A percentile compares a stretch with the other conserved stretches of the same genome.
These are phyloP conservation scores for Psittacara wagleri DNA, from an alignment of 2,113 vertebrate species.

Conservation along the genomic window DNA sequence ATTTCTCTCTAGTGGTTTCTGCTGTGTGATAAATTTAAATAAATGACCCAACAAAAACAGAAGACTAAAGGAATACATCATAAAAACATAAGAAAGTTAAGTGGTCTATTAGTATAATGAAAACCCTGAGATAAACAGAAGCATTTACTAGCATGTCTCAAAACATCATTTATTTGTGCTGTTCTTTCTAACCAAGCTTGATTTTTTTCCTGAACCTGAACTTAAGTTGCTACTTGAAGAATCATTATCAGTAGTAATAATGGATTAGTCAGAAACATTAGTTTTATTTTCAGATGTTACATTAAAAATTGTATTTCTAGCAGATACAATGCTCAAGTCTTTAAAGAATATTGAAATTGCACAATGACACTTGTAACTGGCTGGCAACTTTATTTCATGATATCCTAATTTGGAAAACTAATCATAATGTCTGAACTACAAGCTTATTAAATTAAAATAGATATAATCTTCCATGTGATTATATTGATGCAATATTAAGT, in stretches of 20 bases:
- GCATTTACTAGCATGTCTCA: background rate
- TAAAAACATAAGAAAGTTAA: background rate
- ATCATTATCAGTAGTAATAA: constrained; percentile 1
- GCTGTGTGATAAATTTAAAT: constrained; percentile 7
- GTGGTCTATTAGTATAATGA: background rate
- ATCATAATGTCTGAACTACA: constrained; percentile 3
- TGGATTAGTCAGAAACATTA: background rate
- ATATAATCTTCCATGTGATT: background rate
- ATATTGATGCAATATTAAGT: background rate
- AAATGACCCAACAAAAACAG: background rate
- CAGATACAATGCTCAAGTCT: background rate
- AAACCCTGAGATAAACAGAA: background rate
- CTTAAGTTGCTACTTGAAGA: background rate
- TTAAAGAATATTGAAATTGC: background rate
- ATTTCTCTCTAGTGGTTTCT: background rate
- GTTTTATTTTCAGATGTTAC: background rate
- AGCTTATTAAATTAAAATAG: constrained; percentile 20
- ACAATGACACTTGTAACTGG: background rate
- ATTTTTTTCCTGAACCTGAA: background rate
- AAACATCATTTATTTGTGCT: background rate
- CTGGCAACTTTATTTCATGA: background rate
- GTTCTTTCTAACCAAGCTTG: background rate
- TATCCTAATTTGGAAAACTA: background rate
- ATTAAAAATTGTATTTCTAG: constrained; percentile 19
- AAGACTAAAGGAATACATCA: background rate